A percentile compares a stretch with the other conserved stretches of the same genome.
Conservation (phyloP, 2,113 vertebrate genomes). For the Diphyllodes magnificus region DNA sequence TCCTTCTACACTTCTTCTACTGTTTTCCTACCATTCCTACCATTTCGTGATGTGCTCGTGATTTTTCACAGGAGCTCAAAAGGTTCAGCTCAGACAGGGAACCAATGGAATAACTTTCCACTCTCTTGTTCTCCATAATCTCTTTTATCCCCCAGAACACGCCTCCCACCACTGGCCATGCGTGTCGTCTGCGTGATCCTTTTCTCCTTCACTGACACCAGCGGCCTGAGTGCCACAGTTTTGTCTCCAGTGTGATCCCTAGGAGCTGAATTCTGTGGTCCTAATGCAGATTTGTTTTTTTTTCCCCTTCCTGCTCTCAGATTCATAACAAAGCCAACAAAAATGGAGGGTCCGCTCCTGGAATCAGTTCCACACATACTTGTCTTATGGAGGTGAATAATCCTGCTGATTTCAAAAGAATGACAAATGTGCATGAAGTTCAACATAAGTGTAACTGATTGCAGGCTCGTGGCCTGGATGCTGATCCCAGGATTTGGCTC, state of each 20-base stretch:
- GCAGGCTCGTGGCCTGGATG: constrained; percentile 59
- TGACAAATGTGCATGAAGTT: constrained; percentile 63
- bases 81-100: background rate
- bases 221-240: background rate
- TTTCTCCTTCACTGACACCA: background rate
- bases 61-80: constrained; percentile 36
- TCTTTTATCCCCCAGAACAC: background rate
- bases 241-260: background rate
- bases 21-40: background rate
- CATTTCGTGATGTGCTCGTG: constrained; percentile 4
- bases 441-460: constrained; percentile 60
- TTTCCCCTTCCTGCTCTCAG: background rate
- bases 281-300: background rate
- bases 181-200: rapidly evolving
- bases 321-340: background rate
- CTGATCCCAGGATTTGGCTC: constrained; percentile 60
- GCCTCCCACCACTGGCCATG: background rate
- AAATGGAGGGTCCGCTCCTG: background rate
- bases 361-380: constrained; percentile 42
- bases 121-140: background rate
- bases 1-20: background rate
- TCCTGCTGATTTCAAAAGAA: constrained; percentile 52
- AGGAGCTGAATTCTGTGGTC: background rate
- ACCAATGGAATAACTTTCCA: background rate
- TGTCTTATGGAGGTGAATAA: constrained; percentile 52